Conservation (phyloP, 2,113 vertebrate species). For the Oostethus manadensis region DNA sequence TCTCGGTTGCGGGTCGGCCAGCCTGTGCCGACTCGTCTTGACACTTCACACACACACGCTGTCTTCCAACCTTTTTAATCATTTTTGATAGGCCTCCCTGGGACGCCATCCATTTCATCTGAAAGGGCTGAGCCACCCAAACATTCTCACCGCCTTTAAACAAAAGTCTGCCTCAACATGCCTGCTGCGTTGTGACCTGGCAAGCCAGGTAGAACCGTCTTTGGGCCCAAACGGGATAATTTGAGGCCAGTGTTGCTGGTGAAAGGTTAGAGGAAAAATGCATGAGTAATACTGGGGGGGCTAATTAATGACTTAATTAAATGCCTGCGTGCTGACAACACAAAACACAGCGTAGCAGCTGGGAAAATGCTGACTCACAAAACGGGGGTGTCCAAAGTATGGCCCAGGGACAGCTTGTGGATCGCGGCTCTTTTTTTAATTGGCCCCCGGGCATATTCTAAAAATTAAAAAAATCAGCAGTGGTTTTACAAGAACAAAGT, state of each 20-base stretch:
- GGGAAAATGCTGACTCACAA: no score
- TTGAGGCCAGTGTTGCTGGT: constrained; percentile 13
- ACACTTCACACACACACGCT: constrained; percentile 65
- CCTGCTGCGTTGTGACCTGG: constrained; percentile 52
- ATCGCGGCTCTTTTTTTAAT: no score
- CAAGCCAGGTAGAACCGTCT: constrained; percentile 33
- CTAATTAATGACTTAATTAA: constrained; percentile 15
- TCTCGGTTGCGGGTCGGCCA: constrained; percentile 54
- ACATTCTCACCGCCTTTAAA: constrained; percentile 66
- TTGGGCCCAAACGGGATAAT: constrained; percentile 39
- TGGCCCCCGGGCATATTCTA: no score
- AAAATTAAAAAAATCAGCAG: no score
- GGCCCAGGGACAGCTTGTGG: no score
- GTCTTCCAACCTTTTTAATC: constrained; percentile 69
- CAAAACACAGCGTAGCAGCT: background rate
- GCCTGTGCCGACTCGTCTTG: constrained; percentile 68
- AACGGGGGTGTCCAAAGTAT: no score
- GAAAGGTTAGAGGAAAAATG: constrained; percentile 15
- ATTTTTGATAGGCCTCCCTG: constrained; percentile 68
- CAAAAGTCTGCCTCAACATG: constrained; percentile 55
- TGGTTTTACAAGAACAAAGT: no score
- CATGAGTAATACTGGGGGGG: constrained; percentile 15
- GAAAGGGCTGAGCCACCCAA: constrained; percentile 71
- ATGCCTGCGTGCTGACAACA: background rate
- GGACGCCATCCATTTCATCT: constrained; percentile 70